Base-by-base conservation (phyloP, 2,888 invertebrate genomes). In the Aplocera efformata region DNA sequence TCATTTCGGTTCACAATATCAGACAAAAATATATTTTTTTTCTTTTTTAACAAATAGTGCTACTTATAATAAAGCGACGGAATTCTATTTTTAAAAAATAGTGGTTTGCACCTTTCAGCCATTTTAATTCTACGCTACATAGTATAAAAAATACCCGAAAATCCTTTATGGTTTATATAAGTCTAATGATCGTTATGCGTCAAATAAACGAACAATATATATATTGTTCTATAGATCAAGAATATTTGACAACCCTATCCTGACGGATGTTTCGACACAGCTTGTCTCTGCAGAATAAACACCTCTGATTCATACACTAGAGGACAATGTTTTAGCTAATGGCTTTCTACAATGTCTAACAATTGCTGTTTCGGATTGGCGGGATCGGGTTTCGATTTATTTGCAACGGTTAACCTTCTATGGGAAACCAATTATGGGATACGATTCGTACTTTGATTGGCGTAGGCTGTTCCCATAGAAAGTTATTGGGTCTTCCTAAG, bases 231-330 rank as follows among this genome's bases (percentile, higher is more conserved):
- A 17, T 17, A 17, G 13, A 17, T 17, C 13, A 17, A 17, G 13
- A 17, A 5, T 7, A 24, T 28, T 9, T 20, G 48, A 2, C 48
- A 55, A 26, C 55, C 55, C 55, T 55, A 52, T 13, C 13, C 28
- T 72, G 78, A 76, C 68, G 72, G 78, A 79, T 73, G 78, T 75
- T 77, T 74, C 72, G 67, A 79, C 79, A 79, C 64, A 67, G 62
- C 68, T 56, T 63, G 67, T 67, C 64, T 55, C 52, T 60, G 63
- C 68, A 68, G 66, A 67, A 72, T 68, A 69, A 76, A 77, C 72
- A 76, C 70, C 68, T 73, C 76, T 80, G 79, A 80, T 74, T 78
- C 79, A 79, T 77, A 70, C 67, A 67, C 67, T 65, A 48, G 45
- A 54, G 58, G 55, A 57, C 61, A 61, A 60, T 66, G 66, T 63